Base-by-base conservation (phyloP, 1,140 invertebrate genomes). In the Neodiprion virginianus region DNA sequence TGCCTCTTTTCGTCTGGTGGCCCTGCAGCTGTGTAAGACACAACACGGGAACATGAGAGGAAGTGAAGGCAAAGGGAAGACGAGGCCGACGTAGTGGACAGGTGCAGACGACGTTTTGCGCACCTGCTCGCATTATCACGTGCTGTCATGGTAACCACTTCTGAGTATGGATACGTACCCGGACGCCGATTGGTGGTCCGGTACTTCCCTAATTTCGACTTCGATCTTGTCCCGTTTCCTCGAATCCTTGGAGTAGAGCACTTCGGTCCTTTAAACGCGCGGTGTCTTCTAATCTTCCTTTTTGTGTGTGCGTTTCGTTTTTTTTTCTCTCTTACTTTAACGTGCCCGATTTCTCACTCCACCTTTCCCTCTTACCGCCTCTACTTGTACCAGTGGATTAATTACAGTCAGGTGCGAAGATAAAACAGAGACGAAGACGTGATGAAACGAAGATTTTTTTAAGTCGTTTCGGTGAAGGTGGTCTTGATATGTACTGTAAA, bases 91-190 rank as follows among this genome's bases (percentile, higher is more conserved):
- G 61, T 17, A 69, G 61, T 61, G 61, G 74, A 75, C 74, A 75
- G 74, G 74, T 75, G 74, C 70, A 23, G 71, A n/a, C 11, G 14
- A 17, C 7, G 17, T 23, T 67, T 49, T 28, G 17, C 71, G 74
- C 74, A 75, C 53, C 74, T 75, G 74, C 74, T 21, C 69, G 69
- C 74, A 75, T 72, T 75, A 75, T 75, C 74, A 72, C 74, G 74
- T 75, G 74, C 21, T 72, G 49, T 50, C 40, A 67, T 21, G 40
- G 50, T 40, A 17, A 48, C 47, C 8, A 11, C 17, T 65, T 23
- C 50, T 69, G n/a, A 49, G 12, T 61, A 14, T 69, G 21, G 12
- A 11, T 17, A 11, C 17, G 47, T 69, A 11, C 47, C 21, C 23
- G 5, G 68, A 47, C 14, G 47, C 23, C 68, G 11, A 28, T 47